Evolutionary conservation across 2,888 invertebrate genomes (phyloP).

Genomic region (Prenolepis imparis): DNA sequence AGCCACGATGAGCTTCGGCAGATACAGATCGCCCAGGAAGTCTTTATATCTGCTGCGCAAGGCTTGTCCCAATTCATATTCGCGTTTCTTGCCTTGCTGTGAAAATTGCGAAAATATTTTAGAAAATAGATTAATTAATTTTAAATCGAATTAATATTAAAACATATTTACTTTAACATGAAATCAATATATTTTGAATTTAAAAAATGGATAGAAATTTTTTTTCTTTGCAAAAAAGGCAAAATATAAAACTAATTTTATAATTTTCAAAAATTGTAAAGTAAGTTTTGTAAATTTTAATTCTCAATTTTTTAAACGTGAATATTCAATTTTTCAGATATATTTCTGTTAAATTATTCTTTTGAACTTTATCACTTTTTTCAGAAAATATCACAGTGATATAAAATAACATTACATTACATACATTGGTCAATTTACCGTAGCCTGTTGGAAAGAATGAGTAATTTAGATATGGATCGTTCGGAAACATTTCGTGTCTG

Average conservation of each 20-base stretch:
- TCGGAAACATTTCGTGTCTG: constrained; percentile 54
- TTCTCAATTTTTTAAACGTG: background rate
- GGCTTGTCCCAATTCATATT: constrained; percentile 87
- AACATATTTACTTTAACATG: background rate
- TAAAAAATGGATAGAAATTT: background rate
- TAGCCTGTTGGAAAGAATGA: constrained; percentile 57
- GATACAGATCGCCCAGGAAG: constrained; percentile 86
- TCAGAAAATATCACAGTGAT: background rate
- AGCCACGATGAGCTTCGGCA: constrained; percentile 82
- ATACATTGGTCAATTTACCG: constrained; percentile 71
- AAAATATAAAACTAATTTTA: background rate
- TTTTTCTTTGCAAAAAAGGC: background rate
- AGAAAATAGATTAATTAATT: background rate
- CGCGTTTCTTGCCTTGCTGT: constrained; percentile 87
- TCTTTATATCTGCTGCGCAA: constrained; percentile 86
- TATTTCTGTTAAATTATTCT: background rate
- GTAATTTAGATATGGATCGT: constrained; percentile 50
- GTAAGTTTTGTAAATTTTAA: background rate
- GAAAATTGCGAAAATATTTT: constrained; percentile 23
- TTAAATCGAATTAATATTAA: background rate
- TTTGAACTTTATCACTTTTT: background rate
- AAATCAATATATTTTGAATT: background rate
- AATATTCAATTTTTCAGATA: background rate
- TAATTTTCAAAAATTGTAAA: background rate
- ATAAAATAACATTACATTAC: constrained; percentile 58